Evolutionary conservation across 1,140 invertebrate genomes (phyloP), one percentile per base, ranked within the genome.

Genomic region (Yoshiicerus persimilis): DNA sequence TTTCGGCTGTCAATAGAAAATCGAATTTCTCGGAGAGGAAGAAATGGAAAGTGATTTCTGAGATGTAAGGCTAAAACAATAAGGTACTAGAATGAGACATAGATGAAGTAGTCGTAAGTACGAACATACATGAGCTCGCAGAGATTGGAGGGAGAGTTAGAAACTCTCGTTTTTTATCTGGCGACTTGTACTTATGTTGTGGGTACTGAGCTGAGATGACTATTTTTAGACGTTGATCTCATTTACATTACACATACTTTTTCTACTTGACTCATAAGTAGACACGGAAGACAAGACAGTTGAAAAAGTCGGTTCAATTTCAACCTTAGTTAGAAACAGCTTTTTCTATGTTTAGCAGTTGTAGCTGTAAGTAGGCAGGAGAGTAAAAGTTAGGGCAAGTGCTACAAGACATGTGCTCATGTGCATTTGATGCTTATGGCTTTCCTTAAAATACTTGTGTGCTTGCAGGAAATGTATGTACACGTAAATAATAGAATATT

Each of bases 171-270:
- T 38, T 70, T 70, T 70, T 70, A 30, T 70, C 11, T 13, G 30
- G 30, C 30, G 20, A 20, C 75, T 23, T 36, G 20, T 32, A 16
- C 30, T 36, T 75, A 39, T 13, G 13, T n/a, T 16, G 20, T 56
- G 6, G 16, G 16, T 38, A 20, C 23, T 34, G 32, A 34, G 32
- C 75, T 70, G 25, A 80, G 11, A 36, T 80, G 30, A 36, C 34
- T 80, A 80, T 80, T 80, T 80, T 80, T 80, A 80, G 75, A 80
- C 16, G 32, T 36, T 80, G 75, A 80, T 80, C 75, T 80, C 75
- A 80, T 80, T 80, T 32, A 36, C 30, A 80, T 80, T 38, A 11
- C 23, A 27, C 64, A 25, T 70, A 25, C 13, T n/a, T n/a, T n/a
- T n/a, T n/a, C 64, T 30, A 27, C 64, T 70, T 56, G 47, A 56